Conservation (phyloP, 2,113 vertebrate species). For the Tragelaphus imberbis region DNA sequence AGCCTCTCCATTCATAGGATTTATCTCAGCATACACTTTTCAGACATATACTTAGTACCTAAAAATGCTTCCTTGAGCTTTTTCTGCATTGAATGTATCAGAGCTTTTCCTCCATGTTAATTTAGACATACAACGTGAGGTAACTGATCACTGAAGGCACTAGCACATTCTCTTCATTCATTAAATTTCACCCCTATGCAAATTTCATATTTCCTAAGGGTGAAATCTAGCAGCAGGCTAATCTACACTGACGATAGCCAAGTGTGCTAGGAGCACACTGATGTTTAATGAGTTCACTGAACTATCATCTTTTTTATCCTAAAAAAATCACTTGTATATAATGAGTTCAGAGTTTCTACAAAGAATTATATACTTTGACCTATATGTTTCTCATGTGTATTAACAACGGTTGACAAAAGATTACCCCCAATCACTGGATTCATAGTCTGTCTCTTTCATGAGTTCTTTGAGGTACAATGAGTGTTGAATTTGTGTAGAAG, state of each 20-base stretch:
- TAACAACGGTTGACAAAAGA: not conserved
- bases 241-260: not conserved
- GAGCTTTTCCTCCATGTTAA: constrained; percentile 32
- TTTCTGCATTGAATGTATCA: constrained; percentile 23
- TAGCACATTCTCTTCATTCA: constrained; percentile 30
- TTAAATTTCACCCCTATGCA: constrained; percentile 26
- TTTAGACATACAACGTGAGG: constrained; percentile 6
- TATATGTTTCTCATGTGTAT: not conserved
- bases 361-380: not conserved
- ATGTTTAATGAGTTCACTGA: not conserved
- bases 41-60: not conserved
- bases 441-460: not conserved
- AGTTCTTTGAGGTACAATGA: not conserved
- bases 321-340: not conserved
- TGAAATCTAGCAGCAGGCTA: not conserved
- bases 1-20: not conserved
- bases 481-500: not conserved
- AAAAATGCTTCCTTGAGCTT: constrained; percentile 25
- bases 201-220: not conserved
- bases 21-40: constrained; percentile 34
- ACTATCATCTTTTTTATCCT: not conserved
- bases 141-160: constrained; percentile 49
- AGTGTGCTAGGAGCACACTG: not conserved
- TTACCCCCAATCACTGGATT: not conserved
- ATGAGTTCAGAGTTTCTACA: not conserved